These are phyloP conservation scores for Sphaerophoria rueppellii DNA, from an alignment of 2,888 invertebrate species.

Conservation along the genomic window DNA sequence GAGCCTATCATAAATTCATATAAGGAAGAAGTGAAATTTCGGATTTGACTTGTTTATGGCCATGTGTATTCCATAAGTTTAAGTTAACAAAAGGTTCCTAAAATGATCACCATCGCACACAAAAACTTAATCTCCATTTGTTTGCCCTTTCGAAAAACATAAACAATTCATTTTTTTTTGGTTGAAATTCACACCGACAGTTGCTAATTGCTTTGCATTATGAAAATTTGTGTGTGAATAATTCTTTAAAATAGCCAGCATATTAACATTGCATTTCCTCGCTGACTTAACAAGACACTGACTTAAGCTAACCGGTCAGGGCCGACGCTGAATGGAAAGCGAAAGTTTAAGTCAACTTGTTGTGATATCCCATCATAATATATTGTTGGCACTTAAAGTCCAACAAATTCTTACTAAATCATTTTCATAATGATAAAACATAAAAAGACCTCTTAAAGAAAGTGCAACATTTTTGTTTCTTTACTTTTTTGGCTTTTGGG, in stretches of 20 bases:
- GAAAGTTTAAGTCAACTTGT: constrained; percentile 54
- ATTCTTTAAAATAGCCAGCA: constrained; percentile 12
- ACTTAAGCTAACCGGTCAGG: not conserved
- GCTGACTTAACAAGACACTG: constrained; percentile 45
- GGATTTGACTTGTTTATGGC: too few species aligned
- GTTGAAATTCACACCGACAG: constrained; percentile 38
- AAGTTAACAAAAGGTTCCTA: not conserved
- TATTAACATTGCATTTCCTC: constrained; percentile 53
- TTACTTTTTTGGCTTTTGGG: constrained; percentile 2
- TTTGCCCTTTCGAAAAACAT: constrained; percentile 51
- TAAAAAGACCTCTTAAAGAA: constrained; percentile 36
- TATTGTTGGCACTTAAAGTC: constrained; percentile 27
- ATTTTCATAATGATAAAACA: constrained; percentile 2
- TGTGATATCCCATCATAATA: constrained; percentile 38
- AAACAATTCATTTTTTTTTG: not conserved
- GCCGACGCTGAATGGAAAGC: constrained; percentile 49
- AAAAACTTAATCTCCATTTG: constrained; percentile 45
- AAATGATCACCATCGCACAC: not conserved
- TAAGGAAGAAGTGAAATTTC: too few species aligned
- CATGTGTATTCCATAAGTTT: too few species aligned
- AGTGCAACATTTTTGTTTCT: constrained; percentile 32
- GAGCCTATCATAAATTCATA: too few species aligned
- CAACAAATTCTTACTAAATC: constrained; percentile 38
- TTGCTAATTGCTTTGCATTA: constrained; percentile 55
- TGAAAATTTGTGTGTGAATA: constrained; percentile 44